Evolutionary conservation across 2,888 invertebrate genomes (phyloP).

Genomic region (Lasiommata megera): DNA sequence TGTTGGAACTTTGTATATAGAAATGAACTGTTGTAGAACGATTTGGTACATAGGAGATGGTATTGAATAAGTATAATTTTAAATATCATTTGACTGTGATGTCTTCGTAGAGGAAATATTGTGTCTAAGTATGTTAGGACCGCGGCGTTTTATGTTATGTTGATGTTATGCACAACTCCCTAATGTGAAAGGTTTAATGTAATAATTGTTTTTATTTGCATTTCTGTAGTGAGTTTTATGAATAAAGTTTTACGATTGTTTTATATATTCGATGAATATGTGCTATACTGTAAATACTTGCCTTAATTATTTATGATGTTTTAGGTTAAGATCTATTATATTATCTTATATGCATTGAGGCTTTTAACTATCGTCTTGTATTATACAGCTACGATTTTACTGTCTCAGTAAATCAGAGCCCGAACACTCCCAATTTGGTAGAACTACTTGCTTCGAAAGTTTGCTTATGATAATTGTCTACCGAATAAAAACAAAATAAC

Average conservation of each 20-base stretch:
- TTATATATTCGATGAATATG: conserved; percentile 59
- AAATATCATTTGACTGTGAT: conserved; percentile 74
- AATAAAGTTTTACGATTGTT: conserved; percentile 52
- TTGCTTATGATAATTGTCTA: no score
- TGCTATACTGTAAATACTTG: conserved; percentile 73
- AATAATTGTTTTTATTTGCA: conserved; percentile 60
- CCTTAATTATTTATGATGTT: conserved; percentile 66
- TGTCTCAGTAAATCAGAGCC: no score
- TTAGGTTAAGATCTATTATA: conserved; percentile 43
- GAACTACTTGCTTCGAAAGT: no score
- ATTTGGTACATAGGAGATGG: conserved; percentile 18
- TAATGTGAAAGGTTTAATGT: conserved; percentile 42
- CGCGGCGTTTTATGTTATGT: conserved; percentile 55
- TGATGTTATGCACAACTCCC: conserved; percentile 59
- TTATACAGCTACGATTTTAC: neutral
- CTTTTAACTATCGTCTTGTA: neutral
- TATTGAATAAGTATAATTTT: conserved; percentile 40
- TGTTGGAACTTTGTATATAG: conserved; percentile 39
- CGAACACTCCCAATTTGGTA: no score
- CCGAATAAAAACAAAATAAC: no score
- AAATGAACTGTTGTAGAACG: conserved; percentile 31
- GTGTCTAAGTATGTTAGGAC: conserved; percentile 62
- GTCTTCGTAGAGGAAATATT: conserved; percentile 75
- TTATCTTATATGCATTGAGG: conserved; percentile 2
- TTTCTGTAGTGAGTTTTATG: conserved; percentile 57